Base-by-base conservation (phyloP, 2,888 invertebrate species). In the Molorchus minor region DNA sequence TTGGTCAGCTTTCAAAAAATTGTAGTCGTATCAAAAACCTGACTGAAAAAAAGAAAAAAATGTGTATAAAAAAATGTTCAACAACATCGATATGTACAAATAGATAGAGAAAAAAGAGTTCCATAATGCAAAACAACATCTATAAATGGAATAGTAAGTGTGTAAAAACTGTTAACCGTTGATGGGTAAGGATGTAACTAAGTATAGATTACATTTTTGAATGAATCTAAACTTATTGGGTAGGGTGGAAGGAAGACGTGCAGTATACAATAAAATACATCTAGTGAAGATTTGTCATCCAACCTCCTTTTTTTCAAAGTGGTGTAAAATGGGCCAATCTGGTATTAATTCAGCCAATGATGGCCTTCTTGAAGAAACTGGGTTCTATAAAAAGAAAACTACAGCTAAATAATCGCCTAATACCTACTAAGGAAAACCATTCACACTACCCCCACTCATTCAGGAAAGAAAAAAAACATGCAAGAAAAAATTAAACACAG, bases 281-380 rank as follows among this genome's bases (percentile, higher is more conserved):
- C 63, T 67, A 71, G 67, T 61, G 69, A 70, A 71, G 73, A 66
- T 71, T 71, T 75, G 71, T 74, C 76, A 71, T 86, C 90, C 88
- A 91, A 93, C 93, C 93, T 93, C 92, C 87, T 89, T 87, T 85
- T 85, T 88, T 85, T 85, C 86, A 86, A 88, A 88, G 85, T 88
- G 89, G 83, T 91, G 91, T 81, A 93, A 89, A 81, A 88, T 90
- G 79, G 96, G 96, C 95, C 96, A 96, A 86, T 96, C 96, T 80
- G 95, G 96, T 83, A 96, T 96, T 86, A 95, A 87, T 85, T 96
- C 96, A 78, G 94, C 94, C 84, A 95, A 87, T 79, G 94, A 94
- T 80, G 88, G 91, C 86, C 93, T 88, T 87, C 94, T 89, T 75
- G 85, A 83, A 81, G 84, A 80, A 80, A 78, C 77, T 71, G 80